A percentile compares a stretch with the other conserved stretches of the same genome.
These are phyloP conservation scores for Sebastes variabilis DNA, from an alignment of 2,797 vertebrate genomes.

Conservation along the genomic window DNA sequence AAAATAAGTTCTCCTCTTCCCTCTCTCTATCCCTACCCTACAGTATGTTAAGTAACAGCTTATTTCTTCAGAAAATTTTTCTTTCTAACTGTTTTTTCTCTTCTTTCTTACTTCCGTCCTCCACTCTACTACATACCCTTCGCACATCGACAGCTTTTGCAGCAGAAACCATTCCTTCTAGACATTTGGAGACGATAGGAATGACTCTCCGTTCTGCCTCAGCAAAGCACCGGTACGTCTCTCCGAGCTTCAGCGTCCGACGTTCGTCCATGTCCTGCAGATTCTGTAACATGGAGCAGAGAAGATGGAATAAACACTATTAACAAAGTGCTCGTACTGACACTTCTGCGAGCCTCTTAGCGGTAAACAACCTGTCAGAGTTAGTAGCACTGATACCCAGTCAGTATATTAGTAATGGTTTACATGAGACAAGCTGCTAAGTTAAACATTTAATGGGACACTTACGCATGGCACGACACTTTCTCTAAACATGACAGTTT, in stretches of 20 bases:
- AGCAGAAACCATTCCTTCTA: conserved; percentile 97
- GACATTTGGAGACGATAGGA: conserved; percentile 96
- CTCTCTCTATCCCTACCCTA: background rate
- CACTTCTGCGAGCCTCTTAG: background rate
- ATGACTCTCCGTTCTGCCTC: conserved; percentile 95
- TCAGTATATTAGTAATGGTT: background rate
- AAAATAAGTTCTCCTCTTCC: background rate
- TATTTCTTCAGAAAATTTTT: background rate
- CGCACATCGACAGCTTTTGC: conserved; percentile 95
- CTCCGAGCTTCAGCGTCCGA: conserved; percentile 93
- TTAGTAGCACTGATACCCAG: background rate
- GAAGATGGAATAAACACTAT: background rate
- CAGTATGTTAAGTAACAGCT: background rate
- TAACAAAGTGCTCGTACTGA: background rate
- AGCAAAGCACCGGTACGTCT: conserved; percentile 95
- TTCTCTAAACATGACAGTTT: conserved; percentile 14
- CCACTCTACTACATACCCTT: conserved; percentile 78
- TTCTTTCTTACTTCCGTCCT: background rate
- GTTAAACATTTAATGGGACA: conserved; percentile 12
- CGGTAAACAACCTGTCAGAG: background rate
- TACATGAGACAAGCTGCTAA: background rate
- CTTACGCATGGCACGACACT: background rate
- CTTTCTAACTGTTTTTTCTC: background rate
- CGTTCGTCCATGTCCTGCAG: conserved; percentile 98
- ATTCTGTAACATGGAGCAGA: conserved; percentile 81